These are phyloP conservation scores for Electrophaes corylata DNA, from an alignment of 2,888 invertebrate genomes.

Conservation along the genomic window DNA sequence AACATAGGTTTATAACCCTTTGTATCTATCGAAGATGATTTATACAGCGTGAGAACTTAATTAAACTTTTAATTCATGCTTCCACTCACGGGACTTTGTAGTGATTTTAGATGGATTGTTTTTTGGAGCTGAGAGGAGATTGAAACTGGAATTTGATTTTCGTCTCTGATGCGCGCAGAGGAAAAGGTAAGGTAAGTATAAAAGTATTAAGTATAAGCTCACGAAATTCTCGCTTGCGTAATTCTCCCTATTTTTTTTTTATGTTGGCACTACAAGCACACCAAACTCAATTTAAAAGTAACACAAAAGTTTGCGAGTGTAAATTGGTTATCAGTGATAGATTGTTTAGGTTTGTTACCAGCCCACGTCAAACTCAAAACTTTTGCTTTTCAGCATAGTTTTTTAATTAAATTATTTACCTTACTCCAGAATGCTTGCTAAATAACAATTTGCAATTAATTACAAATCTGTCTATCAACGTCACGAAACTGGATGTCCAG, in stretches of 20 bases:
- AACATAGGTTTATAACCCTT: too few relatives aligned
- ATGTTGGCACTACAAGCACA: conserved; percentile 24
- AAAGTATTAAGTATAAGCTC: too few relatives aligned
- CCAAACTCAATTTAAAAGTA: conserved; percentile 35
- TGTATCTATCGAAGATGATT: too few relatives aligned
- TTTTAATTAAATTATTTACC: conserved; percentile 46
- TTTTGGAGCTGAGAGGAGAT: too few relatives aligned
- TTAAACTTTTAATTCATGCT: too few relatives aligned
- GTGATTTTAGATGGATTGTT: too few relatives aligned
- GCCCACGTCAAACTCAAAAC: conserved; percentile 44
- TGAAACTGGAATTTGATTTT: too few relatives aligned
- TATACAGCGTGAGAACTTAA: too few relatives aligned
- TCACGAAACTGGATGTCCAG: background rate
- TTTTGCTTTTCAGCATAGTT: conserved; percentile 30
- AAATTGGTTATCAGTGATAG: conserved; percentile 44
- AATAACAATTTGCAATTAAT: conserved; percentile 22
- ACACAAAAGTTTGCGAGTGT: conserved; percentile 36
- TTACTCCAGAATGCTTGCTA: conserved; percentile 7
- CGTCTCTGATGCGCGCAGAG: too few relatives aligned
- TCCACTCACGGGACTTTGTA: too few relatives aligned
- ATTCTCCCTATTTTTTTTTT: background rate
- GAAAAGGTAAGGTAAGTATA: too few relatives aligned
- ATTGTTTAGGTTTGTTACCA: conserved; percentile 41
- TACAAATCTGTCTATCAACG: conserved; percentile 13
- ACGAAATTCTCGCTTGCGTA: too few relatives aligned